These are phyloP conservation scores for Loxodonta africana DNA, from an alignment of 2,113 vertebrate genomes.

Conservation along the genomic window DNA sequence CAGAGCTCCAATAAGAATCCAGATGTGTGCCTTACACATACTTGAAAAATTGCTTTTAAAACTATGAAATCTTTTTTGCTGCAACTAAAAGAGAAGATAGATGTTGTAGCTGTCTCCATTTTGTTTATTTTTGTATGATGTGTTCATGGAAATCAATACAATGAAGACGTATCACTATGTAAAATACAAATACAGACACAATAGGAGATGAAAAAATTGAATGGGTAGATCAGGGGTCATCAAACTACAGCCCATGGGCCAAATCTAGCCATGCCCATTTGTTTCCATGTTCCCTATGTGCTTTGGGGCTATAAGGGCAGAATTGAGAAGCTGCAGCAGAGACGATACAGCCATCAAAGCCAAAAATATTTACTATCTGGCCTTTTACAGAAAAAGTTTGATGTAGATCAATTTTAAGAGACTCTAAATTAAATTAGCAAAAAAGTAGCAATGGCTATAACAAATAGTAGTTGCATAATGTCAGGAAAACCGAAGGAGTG, in stretches of 20 bases:
- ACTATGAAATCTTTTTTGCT: neutral
- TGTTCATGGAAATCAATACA: neutral
- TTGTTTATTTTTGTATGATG: neutral
- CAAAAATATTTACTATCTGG: neutral
- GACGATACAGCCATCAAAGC: neutral
- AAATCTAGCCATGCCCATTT: neutral
- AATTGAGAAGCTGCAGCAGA: neutral
- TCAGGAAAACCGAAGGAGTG: neutral
- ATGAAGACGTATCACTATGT: neutral
- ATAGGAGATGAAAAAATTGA: neutral
- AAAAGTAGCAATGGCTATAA: neutral
- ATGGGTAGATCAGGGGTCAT: neutral
- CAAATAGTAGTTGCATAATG: neutral
- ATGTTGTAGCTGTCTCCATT: neutral
- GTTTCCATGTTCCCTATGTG: neutral
- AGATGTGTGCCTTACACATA: neutral
- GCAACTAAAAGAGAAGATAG: neutral
- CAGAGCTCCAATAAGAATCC: conserved; percentile 19
- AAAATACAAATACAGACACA: neutral
- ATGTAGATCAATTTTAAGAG: neutral
- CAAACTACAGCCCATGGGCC: neutral
- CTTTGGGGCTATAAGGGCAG: neutral
- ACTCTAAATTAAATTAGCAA: neutral
- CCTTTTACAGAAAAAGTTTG: neutral
- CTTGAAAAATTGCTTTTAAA: neutral